phyloP scores from a whole-genome alignment of 2,888 invertebrate genomes.

The Vannuccia rotundouncinata region DNA sequence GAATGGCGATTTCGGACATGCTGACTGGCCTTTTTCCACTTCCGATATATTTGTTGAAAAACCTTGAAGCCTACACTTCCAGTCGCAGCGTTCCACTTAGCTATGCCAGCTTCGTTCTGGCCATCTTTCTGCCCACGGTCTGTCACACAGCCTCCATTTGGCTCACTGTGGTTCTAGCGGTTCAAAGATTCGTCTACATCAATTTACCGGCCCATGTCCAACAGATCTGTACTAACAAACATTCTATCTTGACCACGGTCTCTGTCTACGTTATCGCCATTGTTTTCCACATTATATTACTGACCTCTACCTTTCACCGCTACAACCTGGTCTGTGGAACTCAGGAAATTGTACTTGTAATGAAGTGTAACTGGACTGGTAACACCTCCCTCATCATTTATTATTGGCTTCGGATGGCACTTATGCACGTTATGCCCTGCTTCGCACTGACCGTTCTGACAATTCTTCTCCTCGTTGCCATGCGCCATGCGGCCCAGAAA shows the following conservation, averaged over 20 bases:
- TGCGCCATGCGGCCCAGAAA: constrained; percentile 74
- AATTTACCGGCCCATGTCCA: constrained; percentile 82
- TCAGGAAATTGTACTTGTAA: background rate
- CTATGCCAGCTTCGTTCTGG: constrained; percentile 63
- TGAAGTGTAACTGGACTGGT: constrained; percentile 28
- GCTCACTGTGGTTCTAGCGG: constrained; percentile 80
- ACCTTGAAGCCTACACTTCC: constrained; percentile 17
- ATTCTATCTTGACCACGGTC: constrained; percentile 21
- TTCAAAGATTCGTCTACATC: constrained; percentile 87
- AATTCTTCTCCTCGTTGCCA: constrained; percentile 73
- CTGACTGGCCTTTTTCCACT: constrained; percentile 64
- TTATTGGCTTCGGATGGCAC: constrained; percentile 76
- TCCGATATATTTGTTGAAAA: constrained; percentile 43
- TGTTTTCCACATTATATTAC: constrained; percentile 22
- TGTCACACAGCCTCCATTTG: constrained; percentile 90
- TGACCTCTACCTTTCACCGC: constrained; percentile 14
- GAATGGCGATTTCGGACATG: constrained; percentile 92
- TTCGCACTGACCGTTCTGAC: constrained; percentile 79
- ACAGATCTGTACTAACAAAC: constrained; percentile 64
- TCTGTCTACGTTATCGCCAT: constrained; percentile 24
- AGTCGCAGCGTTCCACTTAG: constrained; percentile 65
- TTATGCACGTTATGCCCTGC: constrained; percentile 85
- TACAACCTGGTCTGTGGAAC: background rate
- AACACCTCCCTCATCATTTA: constrained; percentile 63
- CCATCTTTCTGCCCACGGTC: constrained; percentile 51